Base-by-base conservation (phyloP, 1,140 invertebrate species). In the Holcopasites calliopsidis region DNA sequence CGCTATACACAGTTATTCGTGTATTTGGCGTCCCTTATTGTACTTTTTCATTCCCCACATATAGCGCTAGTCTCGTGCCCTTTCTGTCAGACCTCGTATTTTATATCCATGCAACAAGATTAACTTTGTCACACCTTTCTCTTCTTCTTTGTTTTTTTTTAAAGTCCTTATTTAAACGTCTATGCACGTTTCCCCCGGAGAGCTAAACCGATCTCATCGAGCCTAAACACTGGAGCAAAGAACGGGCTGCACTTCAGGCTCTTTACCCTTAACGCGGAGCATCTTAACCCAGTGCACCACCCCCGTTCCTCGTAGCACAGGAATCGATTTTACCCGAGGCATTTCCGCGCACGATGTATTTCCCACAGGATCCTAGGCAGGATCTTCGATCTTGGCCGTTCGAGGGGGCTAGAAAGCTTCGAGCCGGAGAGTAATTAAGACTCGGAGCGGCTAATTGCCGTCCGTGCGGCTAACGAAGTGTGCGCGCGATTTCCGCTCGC, bases 401-500 rank as follows among this genome's bases (percentile, higher is more conserved):
- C 60, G 40, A 3, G 26, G 0, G 7, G 13, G 23, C 4, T 3
- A 16, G 40, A 8, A 11, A 21, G 16, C 23, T n/a, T 1, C 10
- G 7, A 11, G 18, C 13, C 33, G n/a, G 33, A n/a, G 47, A 47
- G 44, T 66, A 66, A 52, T 66, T 66, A 66, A 66, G 64, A 65
- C 62, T 26, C 58, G 58, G 28, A 44, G n/a, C 35, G 35, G 40
- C 40, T 62, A 62, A 62, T 62, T 62, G 60, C 60, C 40, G 26
- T 13, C n/a, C n/a, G n/a, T n/a, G 60, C 60, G 26, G n/a, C 40
- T 62, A 62, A 62, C 60, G 60, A 62, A 62, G 60, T 28, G 60
- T n/a, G n/a, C n/a, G n/a, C 16, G 40, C 60, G 60, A 62, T 62
- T 62, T 60, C 60, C 38, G 23, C 16, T 31, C 16, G 38, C 23